A percentile compares a stretch with the other conserved stretches of the same genome.
Evolutionary conservation across 1,140 invertebrate genomes (phyloP).

Genomic region (Ceratoteleas bidentatus): DNA sequence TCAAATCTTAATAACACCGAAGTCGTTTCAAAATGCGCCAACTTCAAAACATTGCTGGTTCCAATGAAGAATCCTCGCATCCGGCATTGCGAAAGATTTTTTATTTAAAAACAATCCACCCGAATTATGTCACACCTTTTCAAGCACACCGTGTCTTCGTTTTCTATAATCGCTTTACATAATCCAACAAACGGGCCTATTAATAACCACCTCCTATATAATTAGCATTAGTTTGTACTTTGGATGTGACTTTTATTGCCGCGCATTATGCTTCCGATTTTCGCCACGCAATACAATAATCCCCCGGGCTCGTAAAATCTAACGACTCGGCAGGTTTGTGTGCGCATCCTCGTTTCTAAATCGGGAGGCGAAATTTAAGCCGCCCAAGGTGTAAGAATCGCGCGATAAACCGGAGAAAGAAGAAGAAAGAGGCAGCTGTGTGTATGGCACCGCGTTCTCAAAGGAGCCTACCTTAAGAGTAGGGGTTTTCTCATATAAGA

Average conservation of each 20-base stretch:
- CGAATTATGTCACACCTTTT: too few relatives aligned
- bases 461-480: constrained; percentile 71
- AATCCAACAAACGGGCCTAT: not conserved
- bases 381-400: constrained; percentile 9
- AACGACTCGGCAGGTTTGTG: not conserved
- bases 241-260: constrained; percentile 17
- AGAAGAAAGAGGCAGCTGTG: constrained; percentile 54
- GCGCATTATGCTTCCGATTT: constrained; percentile 10
- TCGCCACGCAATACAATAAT: constrained; percentile 4
- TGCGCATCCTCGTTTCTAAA: not conserved
- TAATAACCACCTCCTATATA: constrained; percentile 5
- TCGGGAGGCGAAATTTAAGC: not conserved
- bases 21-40: too few relatives aligned
- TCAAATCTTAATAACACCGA: too few relatives aligned
- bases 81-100: too few relatives aligned
- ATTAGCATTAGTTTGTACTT: constrained; percentile 14
- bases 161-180: constrained; percentile 11
- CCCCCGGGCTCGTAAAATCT: not conserved
- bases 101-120: too few relatives aligned
- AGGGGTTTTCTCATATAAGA: constrained; percentile 79
- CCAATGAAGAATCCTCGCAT: too few relatives aligned
- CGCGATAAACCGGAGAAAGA: constrained; percentile 45
- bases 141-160: too few relatives aligned
- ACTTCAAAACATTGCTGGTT: too few relatives aligned
- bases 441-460: constrained; percentile 60